These are phyloP conservation scores for Drosophila pseudoobscura DNA, from an alignment of 1,140 invertebrate genomes.

Conservation along the genomic window DNA sequence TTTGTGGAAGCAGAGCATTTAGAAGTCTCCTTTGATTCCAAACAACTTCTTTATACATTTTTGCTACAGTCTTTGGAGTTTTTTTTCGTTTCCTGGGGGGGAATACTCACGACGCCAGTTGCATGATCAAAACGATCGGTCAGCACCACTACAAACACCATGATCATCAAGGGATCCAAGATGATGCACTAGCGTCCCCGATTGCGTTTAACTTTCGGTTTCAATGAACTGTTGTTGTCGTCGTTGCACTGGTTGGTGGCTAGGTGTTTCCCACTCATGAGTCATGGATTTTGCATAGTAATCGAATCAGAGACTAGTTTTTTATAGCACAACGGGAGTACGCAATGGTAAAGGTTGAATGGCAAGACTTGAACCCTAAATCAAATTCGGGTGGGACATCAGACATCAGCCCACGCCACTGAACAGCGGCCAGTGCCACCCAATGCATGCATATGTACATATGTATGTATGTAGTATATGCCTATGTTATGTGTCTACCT, in stretches of 20 bases:
- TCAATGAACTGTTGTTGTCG: constrained; percentile 56
- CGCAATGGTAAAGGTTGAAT: constrained; percentile 20
- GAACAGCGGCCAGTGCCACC: constrained; percentile 47
- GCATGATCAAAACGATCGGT: constrained; percentile 46
- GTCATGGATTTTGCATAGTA: constrained; percentile 61
- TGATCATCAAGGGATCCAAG: constrained; percentile 9
- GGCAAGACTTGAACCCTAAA: constrained; percentile 37
- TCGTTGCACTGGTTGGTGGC: not conserved
- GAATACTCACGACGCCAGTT: constrained; percentile 24
- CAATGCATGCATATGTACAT: constrained; percentile 52
- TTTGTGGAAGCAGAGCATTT: too few relatives aligned
- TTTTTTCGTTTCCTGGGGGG: constrained; percentile 8
- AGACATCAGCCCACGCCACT: constrained; percentile 45
- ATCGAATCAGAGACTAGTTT: constrained; percentile 30
- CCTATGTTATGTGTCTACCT: constrained; percentile 58
- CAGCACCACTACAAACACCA: constrained; percentile 28
- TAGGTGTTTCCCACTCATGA: constrained; percentile 69
- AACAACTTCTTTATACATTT: not conserved
- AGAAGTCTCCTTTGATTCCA: too few relatives aligned
- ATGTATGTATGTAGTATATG: constrained; percentile 27
- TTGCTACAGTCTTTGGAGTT: constrained; percentile 16
- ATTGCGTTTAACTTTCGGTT: constrained; percentile 69
- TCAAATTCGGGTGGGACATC: constrained; percentile 10
- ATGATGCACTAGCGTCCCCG: constrained; percentile 54
- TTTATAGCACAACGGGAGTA: constrained; percentile 22